Evolutionary conservation across 2,113 vertebrate genomes (phyloP).

Genomic region (Emydura subglobosa): DNA sequence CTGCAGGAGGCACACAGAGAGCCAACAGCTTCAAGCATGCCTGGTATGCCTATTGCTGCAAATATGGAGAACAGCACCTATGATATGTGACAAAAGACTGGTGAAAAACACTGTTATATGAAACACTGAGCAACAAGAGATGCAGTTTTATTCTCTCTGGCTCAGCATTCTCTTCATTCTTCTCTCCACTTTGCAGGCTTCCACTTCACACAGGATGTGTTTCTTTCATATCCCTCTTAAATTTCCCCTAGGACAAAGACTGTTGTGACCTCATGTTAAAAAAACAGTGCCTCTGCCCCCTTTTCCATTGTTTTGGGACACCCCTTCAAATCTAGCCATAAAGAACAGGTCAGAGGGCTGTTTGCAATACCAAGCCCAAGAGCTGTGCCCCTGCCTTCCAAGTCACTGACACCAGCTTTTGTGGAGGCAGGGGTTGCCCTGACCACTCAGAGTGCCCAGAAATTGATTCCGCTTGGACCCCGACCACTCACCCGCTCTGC

Average conservation of each 20-base stretch:
- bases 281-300: neutral
- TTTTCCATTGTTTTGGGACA: too few relatives aligned
- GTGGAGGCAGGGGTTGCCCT: too few relatives aligned
- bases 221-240: neutral
- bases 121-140: neutral
- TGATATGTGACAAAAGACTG: neutral
- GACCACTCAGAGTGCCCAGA: too few relatives aligned
- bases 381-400: too few relatives aligned
- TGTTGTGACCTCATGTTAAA: neutral
- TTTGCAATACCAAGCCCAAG: too few relatives aligned
- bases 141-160: neutral
- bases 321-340: too few relatives aligned
- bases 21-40: neutral
- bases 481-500: too few relatives aligned
- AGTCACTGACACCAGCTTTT: too few relatives aligned
- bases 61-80: neutral
- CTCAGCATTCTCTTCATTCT: neutral
- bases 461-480: too few relatives aligned
- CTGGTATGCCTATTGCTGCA: neutral
- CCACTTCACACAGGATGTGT: neutral
- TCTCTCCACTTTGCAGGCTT: neutral
- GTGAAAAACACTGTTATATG: neutral
- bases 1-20: neutral
- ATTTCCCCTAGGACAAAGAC: neutral
- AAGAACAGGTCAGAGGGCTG: too few relatives aligned